Evolutionary conservation across 2,888 invertebrate genomes (phyloP).

Genomic region (Erpobdella octoculata): DNA sequence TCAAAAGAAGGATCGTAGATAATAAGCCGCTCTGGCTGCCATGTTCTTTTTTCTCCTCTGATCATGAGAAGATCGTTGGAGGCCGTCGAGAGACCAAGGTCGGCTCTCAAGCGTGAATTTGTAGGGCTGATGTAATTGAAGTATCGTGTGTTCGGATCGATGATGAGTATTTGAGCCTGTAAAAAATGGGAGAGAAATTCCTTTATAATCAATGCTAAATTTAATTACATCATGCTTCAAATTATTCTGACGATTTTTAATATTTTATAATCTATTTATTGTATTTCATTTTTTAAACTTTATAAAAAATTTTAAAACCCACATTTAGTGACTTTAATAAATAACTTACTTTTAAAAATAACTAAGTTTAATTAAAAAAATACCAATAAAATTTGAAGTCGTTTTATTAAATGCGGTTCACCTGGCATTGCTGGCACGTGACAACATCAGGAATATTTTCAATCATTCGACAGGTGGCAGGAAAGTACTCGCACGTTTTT

Average conservation of each 20-base stretch:
- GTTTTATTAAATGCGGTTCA: too few relatives aligned
- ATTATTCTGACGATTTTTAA: too few relatives aligned
- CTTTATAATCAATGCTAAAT: too few relatives aligned
- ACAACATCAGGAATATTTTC: background rate
- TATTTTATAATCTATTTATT: too few relatives aligned
- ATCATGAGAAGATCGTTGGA: background rate
- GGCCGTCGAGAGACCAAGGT: slow-evolving; percentile 1
- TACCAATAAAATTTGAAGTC: background rate
- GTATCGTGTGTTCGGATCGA: background rate
- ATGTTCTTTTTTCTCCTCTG: background rate
- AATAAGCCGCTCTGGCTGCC: background rate
- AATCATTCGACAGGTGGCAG: slow-evolving; percentile 5
- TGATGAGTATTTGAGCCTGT: background rate
- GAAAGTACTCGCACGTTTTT: background rate
- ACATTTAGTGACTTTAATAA: too few relatives aligned
- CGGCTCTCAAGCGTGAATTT: background rate
- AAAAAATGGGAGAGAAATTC: too few relatives aligned
- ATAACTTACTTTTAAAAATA: background rate
- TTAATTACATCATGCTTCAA: too few relatives aligned
- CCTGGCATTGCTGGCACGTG: background rate
- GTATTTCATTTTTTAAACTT: too few relatives aligned
- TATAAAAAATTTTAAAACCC: too few relatives aligned
- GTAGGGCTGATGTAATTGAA: background rate
- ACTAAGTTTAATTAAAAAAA: background rate
- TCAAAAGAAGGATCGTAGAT: background rate